phyloP scores from a whole-genome alignment of 2,113 vertebrate genomes.

The Tyto alba region DNA sequence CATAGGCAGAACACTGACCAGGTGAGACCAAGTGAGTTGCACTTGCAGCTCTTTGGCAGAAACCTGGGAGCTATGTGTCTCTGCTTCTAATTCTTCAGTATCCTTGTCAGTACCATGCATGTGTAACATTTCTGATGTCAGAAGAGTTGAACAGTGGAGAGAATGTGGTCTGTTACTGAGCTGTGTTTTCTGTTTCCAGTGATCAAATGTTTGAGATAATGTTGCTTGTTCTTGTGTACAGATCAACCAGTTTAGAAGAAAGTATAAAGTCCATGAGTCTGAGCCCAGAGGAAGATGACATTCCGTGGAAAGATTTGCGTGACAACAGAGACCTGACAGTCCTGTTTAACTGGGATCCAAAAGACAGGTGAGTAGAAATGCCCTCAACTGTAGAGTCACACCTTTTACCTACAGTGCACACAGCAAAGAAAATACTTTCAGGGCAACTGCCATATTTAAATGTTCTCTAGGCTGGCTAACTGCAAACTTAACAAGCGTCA shows the following conservation, averaged over 20 bases:
- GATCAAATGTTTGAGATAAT: background rate
- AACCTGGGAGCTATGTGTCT: background rate
- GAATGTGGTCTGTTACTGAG: background rate
- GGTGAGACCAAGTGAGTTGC: background rate
- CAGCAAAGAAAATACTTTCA: background rate
- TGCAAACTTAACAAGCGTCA: background rate
- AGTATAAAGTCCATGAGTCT: conserved; percentile 94
- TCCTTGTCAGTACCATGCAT: rapidly evolving
- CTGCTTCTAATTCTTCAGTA: background rate
- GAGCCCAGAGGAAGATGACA: conserved; percentile 93
- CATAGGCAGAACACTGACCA: too few relatives aligned
- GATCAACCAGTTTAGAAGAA: conserved; percentile 91
- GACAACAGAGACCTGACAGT: conserved; percentile 96
- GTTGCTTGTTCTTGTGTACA: conserved; percentile 22
- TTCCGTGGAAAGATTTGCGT: conserved; percentile 90
- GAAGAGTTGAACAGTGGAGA: background rate
- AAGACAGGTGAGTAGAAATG: conserved; percentile 76
- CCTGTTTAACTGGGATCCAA: conserved; percentile 92
- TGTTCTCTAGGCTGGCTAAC: background rate
- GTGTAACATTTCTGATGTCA: background rate
- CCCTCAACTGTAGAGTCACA: background rate
- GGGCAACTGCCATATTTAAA: background rate
- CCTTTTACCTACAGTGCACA: background rate
- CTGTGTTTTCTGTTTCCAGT: background rate
- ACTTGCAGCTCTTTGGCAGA: background rate